Conservation (phyloP, 2,113 vertebrate genomes). For the Callopanchax toddi region DNA sequence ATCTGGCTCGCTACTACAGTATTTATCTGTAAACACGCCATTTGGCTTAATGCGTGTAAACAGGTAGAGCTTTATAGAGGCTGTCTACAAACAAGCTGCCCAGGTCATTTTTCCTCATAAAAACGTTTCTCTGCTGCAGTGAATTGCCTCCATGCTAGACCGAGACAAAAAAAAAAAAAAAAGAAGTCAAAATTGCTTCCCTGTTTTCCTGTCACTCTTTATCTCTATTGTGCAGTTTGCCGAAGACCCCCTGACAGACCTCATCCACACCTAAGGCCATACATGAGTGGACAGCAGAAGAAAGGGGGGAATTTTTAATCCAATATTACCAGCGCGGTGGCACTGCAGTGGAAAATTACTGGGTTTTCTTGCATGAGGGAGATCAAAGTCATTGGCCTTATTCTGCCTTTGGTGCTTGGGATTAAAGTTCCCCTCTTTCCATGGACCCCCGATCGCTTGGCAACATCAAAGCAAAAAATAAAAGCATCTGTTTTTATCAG, state of each 20-base stretch:
- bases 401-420: conserved; percentile 65
- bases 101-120: neutral
- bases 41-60: conserved; percentile 17
- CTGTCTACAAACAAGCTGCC: conserved; percentile 15
- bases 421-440: conserved; percentile 69
- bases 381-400: conserved; percentile 76
- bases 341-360: conserved; percentile 72
- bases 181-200: conserved; percentile 48
- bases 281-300: conserved; percentile 75
- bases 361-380: conserved; percentile 67
- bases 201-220: conserved; percentile 33
- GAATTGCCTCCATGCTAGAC: conserved; percentile 14
- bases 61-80: conserved; percentile 26
- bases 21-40: conserved; percentile 16
- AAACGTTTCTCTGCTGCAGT: conserved; percentile 15
- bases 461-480: conserved; percentile 70
- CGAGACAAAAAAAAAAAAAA: too few relatives aligned
- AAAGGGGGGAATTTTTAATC: conserved; percentile 71
- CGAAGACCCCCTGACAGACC: conserved; percentile 49
- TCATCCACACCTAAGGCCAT: conserved; percentile 59
- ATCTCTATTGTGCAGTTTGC: conserved; percentile 62
- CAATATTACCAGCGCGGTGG: conserved; percentile 71
- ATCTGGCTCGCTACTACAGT: conserved; percentile 21
- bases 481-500: conserved; percentile 52
- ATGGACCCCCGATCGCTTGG: conserved; percentile 48